Evolutionary conservation across 2,797 vertebrate species (phyloP).

Genomic region (Botia almorhae): DNA sequence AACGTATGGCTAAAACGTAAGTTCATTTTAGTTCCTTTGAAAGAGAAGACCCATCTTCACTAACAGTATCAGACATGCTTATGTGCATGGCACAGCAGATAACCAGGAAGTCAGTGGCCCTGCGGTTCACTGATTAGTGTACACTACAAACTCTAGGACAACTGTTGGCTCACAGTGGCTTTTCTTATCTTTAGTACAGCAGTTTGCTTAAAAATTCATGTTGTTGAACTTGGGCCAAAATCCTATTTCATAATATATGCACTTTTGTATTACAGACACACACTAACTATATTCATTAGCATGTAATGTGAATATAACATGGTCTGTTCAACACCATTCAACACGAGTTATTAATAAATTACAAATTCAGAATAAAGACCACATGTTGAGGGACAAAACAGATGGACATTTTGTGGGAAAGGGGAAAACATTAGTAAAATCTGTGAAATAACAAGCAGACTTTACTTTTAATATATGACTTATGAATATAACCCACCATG

Average conservation of each 20-base stretch:
- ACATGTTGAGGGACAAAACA: neutral
- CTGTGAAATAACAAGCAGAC: neutral
- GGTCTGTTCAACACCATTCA: neutral
- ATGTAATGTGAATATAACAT: neutral
- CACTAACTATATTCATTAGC: neutral
- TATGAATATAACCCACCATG: neutral
- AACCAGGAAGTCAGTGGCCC: conserved; percentile 44
- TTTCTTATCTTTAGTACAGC: conserved; percentile 40
- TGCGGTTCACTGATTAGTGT: conserved; percentile 64
- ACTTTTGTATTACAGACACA: neutral
- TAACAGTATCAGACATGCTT: conserved; percentile 34
- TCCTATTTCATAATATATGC: conserved; percentile 3
- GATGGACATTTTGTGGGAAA: no score
- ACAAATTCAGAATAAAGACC: neutral
- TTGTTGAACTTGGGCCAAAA: conserved; percentile 20
- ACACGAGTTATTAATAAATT: neutral
- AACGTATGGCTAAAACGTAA: neutral
- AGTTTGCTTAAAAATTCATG: conserved; percentile 19
- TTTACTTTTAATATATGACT: neutral
- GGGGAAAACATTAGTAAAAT: no score
- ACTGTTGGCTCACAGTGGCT: neutral
- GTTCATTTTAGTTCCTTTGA: conserved; percentile 23
- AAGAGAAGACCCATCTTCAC: conserved; percentile 1
- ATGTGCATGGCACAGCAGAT: conserved; percentile 61
- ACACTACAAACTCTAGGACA: conserved; percentile 1